These are phyloP conservation scores for Lepisosteus oculatus DNA, from an alignment of 2,113 vertebrate genomes.

Conservation along the genomic window DNA sequence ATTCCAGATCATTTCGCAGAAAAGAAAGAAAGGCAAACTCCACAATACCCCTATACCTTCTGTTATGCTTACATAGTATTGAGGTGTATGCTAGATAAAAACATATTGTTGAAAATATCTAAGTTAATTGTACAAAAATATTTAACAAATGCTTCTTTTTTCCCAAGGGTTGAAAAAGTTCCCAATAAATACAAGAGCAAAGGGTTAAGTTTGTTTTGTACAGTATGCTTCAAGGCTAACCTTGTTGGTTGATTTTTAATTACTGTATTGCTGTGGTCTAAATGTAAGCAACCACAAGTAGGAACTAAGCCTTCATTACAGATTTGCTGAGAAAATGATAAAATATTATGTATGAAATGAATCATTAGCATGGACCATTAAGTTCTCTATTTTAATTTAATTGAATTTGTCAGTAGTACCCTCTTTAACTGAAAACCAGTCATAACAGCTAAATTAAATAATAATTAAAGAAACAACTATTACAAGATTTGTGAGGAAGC, in stretches of 20 bases:
- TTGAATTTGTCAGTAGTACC: slow-evolving; percentile 96
- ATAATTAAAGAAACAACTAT: slow-evolving; percentile 90
- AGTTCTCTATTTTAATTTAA: slow-evolving; percentile 89
- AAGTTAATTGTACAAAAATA: too few relatives aligned
- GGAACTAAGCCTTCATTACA: slow-evolving; percentile 77
- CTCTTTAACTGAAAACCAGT: slow-evolving; percentile 88
- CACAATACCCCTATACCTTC: too few relatives aligned
- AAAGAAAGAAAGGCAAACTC: too few relatives aligned
- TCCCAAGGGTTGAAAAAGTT: too few relatives aligned
- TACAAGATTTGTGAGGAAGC: slow-evolving; percentile 77
- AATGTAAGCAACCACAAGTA: slow-evolving; percentile 76
- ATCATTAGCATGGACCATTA: slow-evolving; percentile 94
- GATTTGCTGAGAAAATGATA: slow-evolving; percentile 83
- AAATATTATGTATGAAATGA: slow-evolving; percentile 93
- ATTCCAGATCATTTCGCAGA: too few relatives aligned
- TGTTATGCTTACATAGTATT: too few relatives aligned
- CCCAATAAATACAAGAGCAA: too few relatives aligned
- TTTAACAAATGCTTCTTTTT: too few relatives aligned
- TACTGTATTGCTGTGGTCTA: slow-evolving; percentile 65
- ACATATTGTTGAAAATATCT: too few relatives aligned
- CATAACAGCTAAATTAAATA: slow-evolving; percentile 88
- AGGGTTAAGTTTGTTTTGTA: slow-evolving; percentile 33
- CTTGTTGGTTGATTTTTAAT: slow-evolving; percentile 63
- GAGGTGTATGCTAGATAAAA: too few relatives aligned
- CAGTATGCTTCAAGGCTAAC: slow-evolving; percentile 8